Percentiles rank a stretch among this genome's conserved stretches.
Evolutionary conservation across 1,140 invertebrate genomes (phyloP).

Genomic region (Drosophila subpulchrella): DNA sequence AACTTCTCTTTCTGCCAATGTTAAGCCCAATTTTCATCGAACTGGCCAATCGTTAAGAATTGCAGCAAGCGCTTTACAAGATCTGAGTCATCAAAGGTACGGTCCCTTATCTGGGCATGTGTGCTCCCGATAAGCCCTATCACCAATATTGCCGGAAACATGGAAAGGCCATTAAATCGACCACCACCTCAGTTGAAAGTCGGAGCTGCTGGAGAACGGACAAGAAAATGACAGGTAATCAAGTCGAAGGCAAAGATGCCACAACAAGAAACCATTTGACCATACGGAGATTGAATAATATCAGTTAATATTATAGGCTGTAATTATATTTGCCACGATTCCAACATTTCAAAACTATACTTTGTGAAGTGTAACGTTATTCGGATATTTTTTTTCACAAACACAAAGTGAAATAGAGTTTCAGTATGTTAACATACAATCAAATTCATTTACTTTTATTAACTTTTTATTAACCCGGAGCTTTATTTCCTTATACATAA

Average conservation of each 20-base stretch:
- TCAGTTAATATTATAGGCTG: no score
- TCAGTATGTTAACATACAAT: no score
- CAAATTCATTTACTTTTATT: no score
- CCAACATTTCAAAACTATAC: no score
- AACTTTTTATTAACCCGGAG: no score
- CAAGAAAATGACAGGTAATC: slow-evolving; percentile 84
- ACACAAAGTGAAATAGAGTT: no score
- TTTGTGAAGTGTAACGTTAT: no score
- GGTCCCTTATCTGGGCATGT: slow-evolving; percentile 86
- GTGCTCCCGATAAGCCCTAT: slow-evolving; percentile 86
- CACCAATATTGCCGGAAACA: slow-evolving; percentile 86
- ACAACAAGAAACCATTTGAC: background rate
- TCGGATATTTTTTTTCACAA: no score
- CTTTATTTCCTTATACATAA: no score
- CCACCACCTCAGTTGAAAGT: slow-evolving; percentile 8
- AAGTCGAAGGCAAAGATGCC: background rate
- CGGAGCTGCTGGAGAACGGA: slow-evolving; percentile 19
- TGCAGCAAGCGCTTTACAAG: background rate
- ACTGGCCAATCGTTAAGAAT: background rate
- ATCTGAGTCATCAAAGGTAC: slow-evolving; percentile 16
- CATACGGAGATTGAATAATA: background rate
- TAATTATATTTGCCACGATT: no score
- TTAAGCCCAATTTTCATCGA: background rate
- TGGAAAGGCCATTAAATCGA: slow-evolving; percentile 86
- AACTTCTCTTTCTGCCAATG: background rate